Evolutionary conservation across 2,113 vertebrate species (phyloP).

Genomic region (Todiramphus saurophagus): DNA sequence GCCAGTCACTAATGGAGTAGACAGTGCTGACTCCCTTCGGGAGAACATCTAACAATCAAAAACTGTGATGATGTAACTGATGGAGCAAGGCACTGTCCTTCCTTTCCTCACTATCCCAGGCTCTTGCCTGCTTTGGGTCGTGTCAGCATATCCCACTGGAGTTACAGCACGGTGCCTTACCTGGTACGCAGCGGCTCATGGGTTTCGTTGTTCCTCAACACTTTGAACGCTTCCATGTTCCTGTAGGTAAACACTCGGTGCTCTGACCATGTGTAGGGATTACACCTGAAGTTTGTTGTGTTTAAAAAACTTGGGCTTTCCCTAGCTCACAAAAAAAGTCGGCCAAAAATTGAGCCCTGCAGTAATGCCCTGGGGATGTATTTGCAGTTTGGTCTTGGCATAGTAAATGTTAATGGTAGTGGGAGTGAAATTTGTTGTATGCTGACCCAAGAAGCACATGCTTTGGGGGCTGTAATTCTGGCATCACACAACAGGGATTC

Average conservation of each 20-base stretch:
- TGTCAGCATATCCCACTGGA: not conserved
- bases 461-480: not conserved
- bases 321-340: not conserved
- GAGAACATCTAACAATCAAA: not conserved
- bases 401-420: not conserved
- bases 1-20: not conserved
- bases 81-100: not conserved
- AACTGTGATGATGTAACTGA: not conserved
- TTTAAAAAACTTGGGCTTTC: not conserved
- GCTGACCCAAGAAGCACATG: not conserved
- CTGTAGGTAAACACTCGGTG: not conserved
- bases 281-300: not conserved
- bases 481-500: not conserved
- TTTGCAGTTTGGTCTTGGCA: not conserved
- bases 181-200: not conserved
- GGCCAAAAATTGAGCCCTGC: no score
- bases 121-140: not conserved
- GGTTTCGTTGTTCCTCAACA: not conserved
- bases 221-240: not conserved
- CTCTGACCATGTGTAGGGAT: not conserved
- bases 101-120: not conserved
- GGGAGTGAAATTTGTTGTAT: not conserved
- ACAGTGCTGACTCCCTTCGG: not conserved
- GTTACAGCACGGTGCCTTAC: accelerated
- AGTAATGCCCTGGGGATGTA: not conserved